Evolutionary conservation across 2,113 vertebrate genomes (phyloP).

Genomic region (Reinhardtius hippoglossoides): DNA sequence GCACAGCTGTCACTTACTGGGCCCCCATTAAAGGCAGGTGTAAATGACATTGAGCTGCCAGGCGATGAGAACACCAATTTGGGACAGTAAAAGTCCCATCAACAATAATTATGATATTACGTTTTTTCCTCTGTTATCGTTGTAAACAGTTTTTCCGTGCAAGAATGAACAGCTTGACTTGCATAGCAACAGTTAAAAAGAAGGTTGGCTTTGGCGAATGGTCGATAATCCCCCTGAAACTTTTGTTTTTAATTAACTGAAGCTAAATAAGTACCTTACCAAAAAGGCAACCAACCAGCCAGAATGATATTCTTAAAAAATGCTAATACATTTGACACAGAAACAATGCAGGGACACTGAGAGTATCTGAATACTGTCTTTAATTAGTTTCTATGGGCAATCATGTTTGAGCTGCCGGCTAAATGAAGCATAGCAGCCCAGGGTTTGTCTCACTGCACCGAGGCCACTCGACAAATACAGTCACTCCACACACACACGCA

Average conservation of each 20-base stretch:
- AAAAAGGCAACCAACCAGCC: not conserved
- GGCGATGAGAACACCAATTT: too few relatives aligned
- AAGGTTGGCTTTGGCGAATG: not conserved
- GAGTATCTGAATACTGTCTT: conserved; percentile 24
- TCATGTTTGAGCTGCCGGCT: conserved; percentile 15
- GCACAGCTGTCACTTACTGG: too few relatives aligned
- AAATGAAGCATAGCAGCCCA: conserved; percentile 7
- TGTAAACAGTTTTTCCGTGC: not conserved
- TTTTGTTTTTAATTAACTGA: conserved; percentile 1
- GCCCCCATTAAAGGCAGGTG: too few relatives aligned
- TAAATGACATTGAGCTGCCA: too few relatives aligned
- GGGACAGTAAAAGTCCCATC: too few relatives aligned
- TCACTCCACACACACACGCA: conserved; percentile 5
- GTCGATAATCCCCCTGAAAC: not conserved
- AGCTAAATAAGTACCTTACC: not conserved
- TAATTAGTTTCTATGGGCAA: conserved; percentile 65
- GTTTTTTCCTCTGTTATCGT: not conserved
- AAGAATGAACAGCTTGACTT: not conserved
- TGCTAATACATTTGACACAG: not conserved
- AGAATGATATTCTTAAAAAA: not conserved
- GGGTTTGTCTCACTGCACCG: conserved; percentile 18
- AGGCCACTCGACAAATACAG: not conserved
- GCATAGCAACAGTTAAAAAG: not conserved
- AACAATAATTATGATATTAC: not conserved
- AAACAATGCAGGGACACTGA: conserved; percentile 19